A percentile compares a stretch with the other conserved stretches of the same genome.
Evolutionary conservation across 2,113 vertebrate genomes (phyloP).

Genomic region (Lycaon pictus): DNA sequence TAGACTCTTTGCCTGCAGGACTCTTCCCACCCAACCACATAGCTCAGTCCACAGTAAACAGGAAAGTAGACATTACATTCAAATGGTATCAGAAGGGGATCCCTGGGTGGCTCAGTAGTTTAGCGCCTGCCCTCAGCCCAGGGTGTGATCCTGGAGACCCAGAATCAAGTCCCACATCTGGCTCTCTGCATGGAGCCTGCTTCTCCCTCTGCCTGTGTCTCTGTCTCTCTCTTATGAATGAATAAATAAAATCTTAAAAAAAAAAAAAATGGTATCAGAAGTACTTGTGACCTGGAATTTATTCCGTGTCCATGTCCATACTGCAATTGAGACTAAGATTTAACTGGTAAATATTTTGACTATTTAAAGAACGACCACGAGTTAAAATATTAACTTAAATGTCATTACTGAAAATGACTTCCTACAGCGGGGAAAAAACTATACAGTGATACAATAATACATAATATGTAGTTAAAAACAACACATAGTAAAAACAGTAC

Average conservation of each 20-base stretch:
- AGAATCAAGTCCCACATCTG: too few species aligned
- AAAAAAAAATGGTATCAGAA: background rate
- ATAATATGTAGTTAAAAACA: background rate
- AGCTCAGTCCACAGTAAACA: too few species aligned
- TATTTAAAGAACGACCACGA: background rate
- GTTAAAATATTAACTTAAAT: background rate
- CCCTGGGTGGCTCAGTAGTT: too few species aligned
- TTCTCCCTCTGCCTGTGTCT: too few species aligned
- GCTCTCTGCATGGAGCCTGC: too few species aligned
- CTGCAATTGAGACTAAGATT: background rate
- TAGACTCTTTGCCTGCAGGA: background rate
- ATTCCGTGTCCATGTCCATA: background rate
- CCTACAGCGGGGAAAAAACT: background rate
- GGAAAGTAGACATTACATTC: fast-evolving
- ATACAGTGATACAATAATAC: background rate
- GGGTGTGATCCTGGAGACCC: too few species aligned
- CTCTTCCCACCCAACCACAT: background rate
- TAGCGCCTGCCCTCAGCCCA: too few species aligned
- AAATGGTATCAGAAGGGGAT: background rate
- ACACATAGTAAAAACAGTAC: background rate
- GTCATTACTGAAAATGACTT: background rate
- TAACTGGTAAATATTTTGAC: background rate
- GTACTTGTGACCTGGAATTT: background rate
- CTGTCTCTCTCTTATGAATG: too few species aligned
- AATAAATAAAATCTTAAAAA: too few species aligned